Percentiles rank a stretch among this genome's conserved stretches.
These are phyloP conservation scores for Gallirallus australis DNA, from an alignment of 2,797 vertebrate genomes.

Conservation along the genomic window DNA sequence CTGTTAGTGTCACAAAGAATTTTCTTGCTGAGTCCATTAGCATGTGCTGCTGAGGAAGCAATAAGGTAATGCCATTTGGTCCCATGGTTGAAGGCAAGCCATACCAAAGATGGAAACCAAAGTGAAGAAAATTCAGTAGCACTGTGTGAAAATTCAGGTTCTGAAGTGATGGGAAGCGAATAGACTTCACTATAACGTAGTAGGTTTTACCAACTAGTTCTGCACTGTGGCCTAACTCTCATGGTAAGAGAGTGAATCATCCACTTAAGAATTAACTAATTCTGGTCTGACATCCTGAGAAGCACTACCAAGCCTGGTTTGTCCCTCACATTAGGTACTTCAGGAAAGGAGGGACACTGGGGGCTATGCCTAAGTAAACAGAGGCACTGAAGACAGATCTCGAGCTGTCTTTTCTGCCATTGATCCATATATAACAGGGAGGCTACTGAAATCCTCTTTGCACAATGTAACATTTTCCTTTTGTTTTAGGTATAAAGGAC, in stretches of 20 bases:
- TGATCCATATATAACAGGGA: background rate
- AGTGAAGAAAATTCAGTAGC: background rate
- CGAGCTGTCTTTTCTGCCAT: background rate
- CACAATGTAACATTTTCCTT: background rate
- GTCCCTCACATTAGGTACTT: background rate
- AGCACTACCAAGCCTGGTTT: background rate
- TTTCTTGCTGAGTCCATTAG: background rate
- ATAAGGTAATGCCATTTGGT: background rate
- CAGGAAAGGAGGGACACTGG: background rate
- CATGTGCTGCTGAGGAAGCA: background rate
- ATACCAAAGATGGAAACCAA: background rate
- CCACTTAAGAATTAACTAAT: background rate
- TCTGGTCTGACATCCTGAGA: background rate
- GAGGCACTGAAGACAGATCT: background rate
- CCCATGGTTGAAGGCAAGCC: background rate
- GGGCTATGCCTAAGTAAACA: background rate
- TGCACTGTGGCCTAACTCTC: background rate
- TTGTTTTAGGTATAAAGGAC: background rate
- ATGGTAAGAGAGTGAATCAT: background rate
- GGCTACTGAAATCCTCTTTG: conserved; percentile 16
- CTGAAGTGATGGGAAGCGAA: conserved; percentile 15
- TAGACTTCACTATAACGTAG: background rate
- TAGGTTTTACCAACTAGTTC: background rate
- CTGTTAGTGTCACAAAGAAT: background rate
- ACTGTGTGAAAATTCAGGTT: background rate